phyloP scores from a whole-genome alignment of 2,113 vertebrate species.

The Seriola quinqueradiata region DNA sequence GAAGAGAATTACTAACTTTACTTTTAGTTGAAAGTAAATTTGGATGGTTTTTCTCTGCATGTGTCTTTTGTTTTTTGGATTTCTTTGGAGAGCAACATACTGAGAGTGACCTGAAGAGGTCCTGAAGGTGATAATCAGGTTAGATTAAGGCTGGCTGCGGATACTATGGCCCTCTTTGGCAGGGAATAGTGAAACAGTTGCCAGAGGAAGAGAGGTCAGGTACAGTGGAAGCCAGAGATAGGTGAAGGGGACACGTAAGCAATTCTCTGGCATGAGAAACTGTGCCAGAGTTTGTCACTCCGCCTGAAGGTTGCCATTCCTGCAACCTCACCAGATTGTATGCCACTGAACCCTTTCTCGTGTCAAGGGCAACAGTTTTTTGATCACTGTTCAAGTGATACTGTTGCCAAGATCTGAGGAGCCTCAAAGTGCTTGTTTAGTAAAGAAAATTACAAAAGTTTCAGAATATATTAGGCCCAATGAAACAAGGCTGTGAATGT shows the following conservation, averaged over 20 bases:
- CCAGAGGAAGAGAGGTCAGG: constrained; percentile 32
- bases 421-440: background rate
- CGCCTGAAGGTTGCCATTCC: constrained; percentile 29
- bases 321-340: constrained; percentile 41
- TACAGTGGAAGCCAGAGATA: constrained; percentile 2
- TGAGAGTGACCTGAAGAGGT: constrained; percentile 6
- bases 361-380: background rate
- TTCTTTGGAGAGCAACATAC: constrained; percentile 1
- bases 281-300: constrained; percentile 8
- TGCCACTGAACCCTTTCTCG: background rate
- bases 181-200: constrained; percentile 17
- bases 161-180: constrained; percentile 22
- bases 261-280: constrained; percentile 17
- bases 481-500: too few relatives aligned
- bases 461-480: too few relatives aligned
- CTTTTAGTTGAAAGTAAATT: background rate
- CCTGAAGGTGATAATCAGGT: constrained; percentile 53
- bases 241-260: constrained; percentile 2
- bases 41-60: too few relatives aligned
- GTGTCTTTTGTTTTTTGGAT: background rate
- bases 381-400: background rate
- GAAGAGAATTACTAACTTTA: background rate
- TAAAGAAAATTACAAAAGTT: background rate
- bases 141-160: constrained; percentile 38
- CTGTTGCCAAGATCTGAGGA: background rate